phyloP scores from a whole-genome alignment of 2,113 vertebrate species.

The Oncorhynchus tshawytscha region DNA sequence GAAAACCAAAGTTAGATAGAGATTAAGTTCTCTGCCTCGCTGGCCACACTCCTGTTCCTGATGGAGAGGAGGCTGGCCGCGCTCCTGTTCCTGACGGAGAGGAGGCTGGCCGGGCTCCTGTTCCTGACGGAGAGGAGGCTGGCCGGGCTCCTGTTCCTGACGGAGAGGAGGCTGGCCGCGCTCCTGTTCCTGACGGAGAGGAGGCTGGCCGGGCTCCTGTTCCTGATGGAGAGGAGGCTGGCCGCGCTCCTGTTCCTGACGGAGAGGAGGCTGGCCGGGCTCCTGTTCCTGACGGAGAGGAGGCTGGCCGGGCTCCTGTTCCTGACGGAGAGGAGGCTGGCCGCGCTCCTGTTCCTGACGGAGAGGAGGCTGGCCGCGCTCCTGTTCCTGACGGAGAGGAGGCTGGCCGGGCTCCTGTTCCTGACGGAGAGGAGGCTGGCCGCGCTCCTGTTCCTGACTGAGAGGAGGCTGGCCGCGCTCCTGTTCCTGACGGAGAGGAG shows the following conservation, averaged over 20 bases:
- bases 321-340: not conserved
- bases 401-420: not conserved
- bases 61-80: not conserved
- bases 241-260: no score
- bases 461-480: not conserved
- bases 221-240: no score
- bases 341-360: not conserved
- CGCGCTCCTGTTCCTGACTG: no score
- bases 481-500: no score
- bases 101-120: conserved; percentile 9
- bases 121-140: not conserved
- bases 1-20: conserved; percentile 10
- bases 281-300: not conserved
- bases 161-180: no score
- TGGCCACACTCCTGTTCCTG: not conserved
- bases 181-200: no score
- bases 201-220: no score
- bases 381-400: no score
- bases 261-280: no score
- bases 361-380: not conserved
- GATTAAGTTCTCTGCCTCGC: not conserved
- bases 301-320: no score
- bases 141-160: not conserved
- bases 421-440: not conserved
- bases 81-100: no score